These are phyloP conservation scores for Acanthosepion esculentum DNA, from an alignment of 2,888 invertebrate genomes.

Conservation along the genomic window DNA sequence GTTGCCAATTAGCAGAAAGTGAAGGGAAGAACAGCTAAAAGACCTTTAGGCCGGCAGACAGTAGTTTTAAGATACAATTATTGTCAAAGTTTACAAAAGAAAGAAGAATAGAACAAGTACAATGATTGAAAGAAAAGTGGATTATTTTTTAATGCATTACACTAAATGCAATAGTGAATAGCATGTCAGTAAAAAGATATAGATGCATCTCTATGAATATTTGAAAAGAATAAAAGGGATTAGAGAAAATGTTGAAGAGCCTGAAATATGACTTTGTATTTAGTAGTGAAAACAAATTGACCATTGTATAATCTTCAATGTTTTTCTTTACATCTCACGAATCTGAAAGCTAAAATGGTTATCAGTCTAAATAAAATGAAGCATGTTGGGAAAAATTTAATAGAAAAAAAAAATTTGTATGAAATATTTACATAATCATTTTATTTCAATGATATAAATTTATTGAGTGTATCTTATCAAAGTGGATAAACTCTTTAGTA, in stretches of 20 bases:
- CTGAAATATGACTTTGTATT: neutral
- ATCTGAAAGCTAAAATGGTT: too few relatives aligned
- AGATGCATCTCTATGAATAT: neutral
- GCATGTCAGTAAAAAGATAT: neutral
- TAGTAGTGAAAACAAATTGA: neutral
- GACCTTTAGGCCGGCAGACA: neutral
- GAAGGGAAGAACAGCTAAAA: neutral
- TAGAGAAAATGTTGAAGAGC: neutral
- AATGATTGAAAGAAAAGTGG: neutral
- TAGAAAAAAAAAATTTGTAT: too few relatives aligned
- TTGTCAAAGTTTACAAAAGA: too few relatives aligned
- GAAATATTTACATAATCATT: too few relatives aligned
- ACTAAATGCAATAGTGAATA: neutral
- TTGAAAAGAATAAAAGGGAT: neutral
- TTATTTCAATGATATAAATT: too few relatives aligned
- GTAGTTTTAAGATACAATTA: too few relatives aligned
- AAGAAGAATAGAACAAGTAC: neutral
- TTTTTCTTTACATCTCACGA: too few relatives aligned
- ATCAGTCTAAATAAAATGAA: too few relatives aligned
- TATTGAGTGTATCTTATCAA: too few relatives aligned
- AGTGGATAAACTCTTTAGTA: too few relatives aligned
- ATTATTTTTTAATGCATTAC: neutral
- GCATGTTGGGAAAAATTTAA: too few relatives aligned
- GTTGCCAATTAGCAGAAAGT: neutral
- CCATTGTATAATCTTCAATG: neutral